Conservation (phyloP, 2,888 invertebrate genomes). For the Oligia latruncula region DNA sequence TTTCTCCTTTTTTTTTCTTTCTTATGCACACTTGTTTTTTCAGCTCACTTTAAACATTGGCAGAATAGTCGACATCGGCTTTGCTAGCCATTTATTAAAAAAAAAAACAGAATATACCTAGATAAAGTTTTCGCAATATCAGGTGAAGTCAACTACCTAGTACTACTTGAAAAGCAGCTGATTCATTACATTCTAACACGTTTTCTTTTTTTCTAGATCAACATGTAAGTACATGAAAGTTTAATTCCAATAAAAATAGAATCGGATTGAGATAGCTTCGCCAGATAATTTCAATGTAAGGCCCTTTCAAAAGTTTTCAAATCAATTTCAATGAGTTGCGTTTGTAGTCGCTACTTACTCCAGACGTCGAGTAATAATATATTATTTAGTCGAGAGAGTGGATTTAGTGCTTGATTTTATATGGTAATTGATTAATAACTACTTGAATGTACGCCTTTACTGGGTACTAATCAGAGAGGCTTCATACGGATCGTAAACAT, state of each 20-base stretch:
- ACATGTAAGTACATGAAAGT: constrained; percentile 19
- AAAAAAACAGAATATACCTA: no score
- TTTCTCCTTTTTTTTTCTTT: no score
- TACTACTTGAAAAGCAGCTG: neutral
- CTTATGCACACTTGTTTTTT: no score
- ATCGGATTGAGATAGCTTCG: constrained; percentile 38
- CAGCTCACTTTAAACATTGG: no score
- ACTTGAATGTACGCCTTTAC: neutral
- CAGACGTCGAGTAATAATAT: constrained; percentile 35
- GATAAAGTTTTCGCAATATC: neutral
- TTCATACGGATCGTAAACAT: constrained; percentile 8
- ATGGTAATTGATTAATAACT: constrained; percentile 13
- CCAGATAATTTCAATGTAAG: constrained; percentile 40
- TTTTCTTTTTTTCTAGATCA: constrained; percentile 16
- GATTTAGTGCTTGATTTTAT: constrained; percentile 25
- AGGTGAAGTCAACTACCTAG: neutral
- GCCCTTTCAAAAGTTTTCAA: constrained; percentile 62
- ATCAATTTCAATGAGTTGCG: constrained; percentile 63
- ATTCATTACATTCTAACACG: neutral
- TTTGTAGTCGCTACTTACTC: constrained; percentile 24
- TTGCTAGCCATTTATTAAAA: no score
- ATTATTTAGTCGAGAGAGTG: constrained; percentile 42
- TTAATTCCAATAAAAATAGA: constrained; percentile 32
- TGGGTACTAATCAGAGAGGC: neutral
- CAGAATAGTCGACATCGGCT: no score